These are phyloP conservation scores for Pipistrellus pygmaeus DNA, from an alignment of 2,797 vertebrate genomes.

Conservation along the genomic window DNA sequence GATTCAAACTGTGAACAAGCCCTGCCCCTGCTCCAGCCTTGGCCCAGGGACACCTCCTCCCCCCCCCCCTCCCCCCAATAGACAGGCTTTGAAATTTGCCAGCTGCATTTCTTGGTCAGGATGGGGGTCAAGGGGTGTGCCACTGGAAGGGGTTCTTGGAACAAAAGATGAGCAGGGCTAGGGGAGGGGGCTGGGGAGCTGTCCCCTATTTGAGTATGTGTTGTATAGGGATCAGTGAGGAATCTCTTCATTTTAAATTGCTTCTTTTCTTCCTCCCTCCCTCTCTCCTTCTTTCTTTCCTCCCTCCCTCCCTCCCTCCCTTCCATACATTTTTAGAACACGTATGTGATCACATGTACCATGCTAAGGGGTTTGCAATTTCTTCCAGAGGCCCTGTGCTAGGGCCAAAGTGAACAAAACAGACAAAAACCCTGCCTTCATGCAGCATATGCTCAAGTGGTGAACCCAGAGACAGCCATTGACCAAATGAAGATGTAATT, in stretches of 20 bases:
- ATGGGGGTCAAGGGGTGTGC: background rate
- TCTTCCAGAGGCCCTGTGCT: background rate
- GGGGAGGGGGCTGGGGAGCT: background rate
- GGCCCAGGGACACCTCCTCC: background rate
- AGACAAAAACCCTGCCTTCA: background rate
- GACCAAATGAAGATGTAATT: background rate
- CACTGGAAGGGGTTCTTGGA: background rate
- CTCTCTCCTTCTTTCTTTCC: too few species aligned
- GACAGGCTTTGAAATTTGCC: slow-evolving; percentile 31
- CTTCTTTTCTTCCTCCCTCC: background rate
- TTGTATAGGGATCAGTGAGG: too few species aligned
- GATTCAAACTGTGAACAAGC: slow-evolving; percentile 20
- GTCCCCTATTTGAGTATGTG: too few species aligned
- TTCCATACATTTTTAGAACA: background rate
- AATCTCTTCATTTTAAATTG: background rate
- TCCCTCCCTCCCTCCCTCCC: background rate
- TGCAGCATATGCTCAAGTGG: background rate
- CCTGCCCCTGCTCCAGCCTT: background rate
- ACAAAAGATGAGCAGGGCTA: background rate
- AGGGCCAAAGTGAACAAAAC: background rate
- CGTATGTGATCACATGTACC: background rate
- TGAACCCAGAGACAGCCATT: background rate
- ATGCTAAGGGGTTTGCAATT: background rate
- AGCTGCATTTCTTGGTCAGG: background rate
- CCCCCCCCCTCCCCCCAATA: background rate